Base-by-base conservation (phyloP, 1,140 invertebrate species). In the Temnothorax longispinosus region DNA sequence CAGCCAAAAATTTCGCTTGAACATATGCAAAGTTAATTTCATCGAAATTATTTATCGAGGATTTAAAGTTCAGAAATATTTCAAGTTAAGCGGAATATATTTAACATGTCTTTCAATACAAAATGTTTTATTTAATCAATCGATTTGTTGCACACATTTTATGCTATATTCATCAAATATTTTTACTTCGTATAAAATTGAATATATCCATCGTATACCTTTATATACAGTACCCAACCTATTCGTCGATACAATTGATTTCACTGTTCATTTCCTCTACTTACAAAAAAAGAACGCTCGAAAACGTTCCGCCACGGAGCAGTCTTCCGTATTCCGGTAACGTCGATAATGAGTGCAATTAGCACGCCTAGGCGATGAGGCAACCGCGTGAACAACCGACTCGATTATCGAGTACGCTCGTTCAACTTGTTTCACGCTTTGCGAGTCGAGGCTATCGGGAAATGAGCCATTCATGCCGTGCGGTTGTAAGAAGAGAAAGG, bases 341-440 rank as follows among this genome's bases (percentile, higher is more conserved):
- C 47, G 72, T 32, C 75, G 72, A 77, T 85, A 85, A 85, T 85
- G 84, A 85, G 84, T 18, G 58, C 35, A 85, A 80, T 85, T 85
- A 85, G 60, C 84, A 58, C 74, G 74, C 74, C 74, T 85, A 78
- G 41, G 11, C 82, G 84, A 75, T 60, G 41, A 84, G 71, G 80
- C 54, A 74, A 82, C 54, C 71, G 50, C 54, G 62, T 54, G 56
- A 54, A 32, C 32, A 64, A 65, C 58, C 76, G 11, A 60, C 67
- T 82, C 80, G 80, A 75, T 84, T 84, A 84, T 84, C 80, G 69
- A 62, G 69, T 74, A 74, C 69, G 69, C 69, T 84, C 54, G 72
- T 88, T 69, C 81, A 50, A 84, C 67, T 77, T 76, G 87, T 88
- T 88, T 88, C 64, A 88, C 82, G 54, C 60, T 85, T 78, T 64